Evolutionary conservation across 2,888 invertebrate genomes (phyloP), one percentile per base, ranked within the genome.

Genomic region (Odontocolon sp.): DNA sequence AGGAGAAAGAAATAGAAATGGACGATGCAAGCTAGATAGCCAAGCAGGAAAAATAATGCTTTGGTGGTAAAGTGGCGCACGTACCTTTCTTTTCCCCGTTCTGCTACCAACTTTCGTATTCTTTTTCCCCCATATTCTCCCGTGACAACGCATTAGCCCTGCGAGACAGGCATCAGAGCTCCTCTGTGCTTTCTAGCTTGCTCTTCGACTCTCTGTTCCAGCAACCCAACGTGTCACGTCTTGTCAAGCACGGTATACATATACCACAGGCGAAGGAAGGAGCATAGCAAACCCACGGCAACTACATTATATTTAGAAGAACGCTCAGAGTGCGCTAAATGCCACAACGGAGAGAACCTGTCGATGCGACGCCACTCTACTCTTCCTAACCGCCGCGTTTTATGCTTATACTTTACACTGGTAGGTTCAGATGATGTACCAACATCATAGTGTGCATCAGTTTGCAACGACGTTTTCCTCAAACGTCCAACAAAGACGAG

Each of bases 111-210:
- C n/a, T n/a, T n/a, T n/a, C n/a, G n/a, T n/a, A n/a, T n/a, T n/a
- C n/a, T n/a, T n/a, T n/a, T 40, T 23, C 26, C 64, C 50, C 57
- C 47, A 57, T 36, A 50, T 57, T 69, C 72, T 80, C 84, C 78
- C 80, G 82, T 82, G 86, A 85, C 85, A 85, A 85, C 85, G 83
- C 85, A 86, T 87, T 86, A 86, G 84, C 83, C 64, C 64, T 40
- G 70, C 66, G 81, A 82, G 82, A 83, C 85, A 82, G 83, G 61
- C 83, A 68, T 83, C 83, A 82, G 23, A 40, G 47, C 56, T 61
- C 11, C 21, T 54, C 31, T 54, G 45, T 26, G 33, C 31, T 40
- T 54, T 26, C 38, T 5, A 26, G 23, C 56, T 23, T 33, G 47
- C 31, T 36, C 28, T 64, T 28, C 36, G 28, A 26, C 16, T 57